Percentiles rank a stretch among this genome's conserved stretches.
Evolutionary conservation across 1,140 invertebrate species (phyloP).

Genomic region (Caenorhabditis tropicalis): DNA sequence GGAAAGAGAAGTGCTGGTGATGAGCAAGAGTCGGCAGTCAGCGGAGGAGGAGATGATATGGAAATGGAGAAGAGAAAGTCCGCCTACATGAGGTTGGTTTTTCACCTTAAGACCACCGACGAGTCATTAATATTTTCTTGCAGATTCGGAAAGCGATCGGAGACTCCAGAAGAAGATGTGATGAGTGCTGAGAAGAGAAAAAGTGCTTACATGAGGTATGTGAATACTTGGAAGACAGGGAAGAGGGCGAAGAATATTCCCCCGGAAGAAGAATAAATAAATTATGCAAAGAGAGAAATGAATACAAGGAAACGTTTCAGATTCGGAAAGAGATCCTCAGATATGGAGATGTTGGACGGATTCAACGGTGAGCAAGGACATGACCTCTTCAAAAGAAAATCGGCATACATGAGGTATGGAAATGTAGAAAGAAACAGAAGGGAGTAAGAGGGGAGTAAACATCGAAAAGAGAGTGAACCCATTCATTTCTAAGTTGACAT

Average conservation of each 20-base stretch:
- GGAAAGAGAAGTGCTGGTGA: slow-evolving; percentile 49
- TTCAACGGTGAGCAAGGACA: not conserved
- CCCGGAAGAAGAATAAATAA: not conserved
- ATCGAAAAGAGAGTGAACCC: not conserved
- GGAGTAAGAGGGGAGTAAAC: not conserved
- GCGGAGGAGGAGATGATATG: slow-evolving; percentile 1
- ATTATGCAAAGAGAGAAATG: not conserved
- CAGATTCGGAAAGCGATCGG: slow-evolving; percentile 31
- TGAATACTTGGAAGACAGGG: not conserved
- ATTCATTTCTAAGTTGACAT: slow-evolving; percentile 42
- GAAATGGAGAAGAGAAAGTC: slow-evolving; percentile 47
- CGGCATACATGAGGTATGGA: slow-evolving; percentile 28
- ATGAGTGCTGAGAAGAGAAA: slow-evolving; percentile 45
- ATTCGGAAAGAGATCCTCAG: slow-evolving; percentile 21
- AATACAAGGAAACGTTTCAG: not conserved
- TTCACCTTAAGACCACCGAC: not conserved
- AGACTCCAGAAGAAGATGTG: not conserved
- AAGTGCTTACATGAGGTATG: slow-evolving; percentile 59
- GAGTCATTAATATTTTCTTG: slow-evolving; percentile 1
- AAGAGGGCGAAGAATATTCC: not conserved
- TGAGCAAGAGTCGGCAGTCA: not conserved
- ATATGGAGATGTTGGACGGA: not conserved
- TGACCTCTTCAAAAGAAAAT: slow-evolving; percentile 37
- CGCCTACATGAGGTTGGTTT: slow-evolving; percentile 47
- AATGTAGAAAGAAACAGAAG: not conserved